Base-by-base conservation (phyloP, 1,140 invertebrate species). In the Pseudomyrmex pallidus region DNA sequence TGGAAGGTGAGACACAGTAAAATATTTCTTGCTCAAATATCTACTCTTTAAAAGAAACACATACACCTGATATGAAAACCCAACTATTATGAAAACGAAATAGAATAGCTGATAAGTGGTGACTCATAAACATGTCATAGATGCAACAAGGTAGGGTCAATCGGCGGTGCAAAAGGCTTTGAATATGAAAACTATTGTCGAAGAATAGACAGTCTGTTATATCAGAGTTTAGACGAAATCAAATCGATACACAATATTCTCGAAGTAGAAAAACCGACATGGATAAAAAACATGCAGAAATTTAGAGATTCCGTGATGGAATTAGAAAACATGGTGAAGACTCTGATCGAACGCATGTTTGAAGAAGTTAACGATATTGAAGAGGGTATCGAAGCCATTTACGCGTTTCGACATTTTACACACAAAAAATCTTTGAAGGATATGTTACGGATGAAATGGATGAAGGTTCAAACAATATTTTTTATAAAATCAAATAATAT, bases 221-320 rank as follows among this genome's bases (percentile, higher is more conserved):
- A 95, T 25, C 92, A 95, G 15, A 96, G 95, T 25, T 92, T 98
- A 8, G 87, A 95, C 62, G 93, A 95, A 52, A 94, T 98, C 13
- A 94, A 95, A 89, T 92, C 93, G 8, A 94, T 96, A 15, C 95
- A 95, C 20, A 95, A 95, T 7, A 97, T 98, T 67, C 94, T 98
- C 25, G 96, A 98, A 90, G 97, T 98, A 0, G 95, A 95, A 82
- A 94, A 94, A 10, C 94, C 95, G 9, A 93, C 94, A 1, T 98
- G 97, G 97, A 96, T 97, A 85, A 95, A 96, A 86, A 95, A 96
- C 83, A 97, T 98, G 63, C 93, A 96, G 17, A 95, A 95, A 82
- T 97, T 97, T 89, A 94, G 95, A 15, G 91, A 93, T 0, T 93
- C 95, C 15, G 94, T 96, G 59, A 95, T 95, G 74, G 95, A 96